Evolutionary conservation across 2,888 invertebrate genomes (phyloP).

Genomic region (Carterocephalus palaemon): DNA sequence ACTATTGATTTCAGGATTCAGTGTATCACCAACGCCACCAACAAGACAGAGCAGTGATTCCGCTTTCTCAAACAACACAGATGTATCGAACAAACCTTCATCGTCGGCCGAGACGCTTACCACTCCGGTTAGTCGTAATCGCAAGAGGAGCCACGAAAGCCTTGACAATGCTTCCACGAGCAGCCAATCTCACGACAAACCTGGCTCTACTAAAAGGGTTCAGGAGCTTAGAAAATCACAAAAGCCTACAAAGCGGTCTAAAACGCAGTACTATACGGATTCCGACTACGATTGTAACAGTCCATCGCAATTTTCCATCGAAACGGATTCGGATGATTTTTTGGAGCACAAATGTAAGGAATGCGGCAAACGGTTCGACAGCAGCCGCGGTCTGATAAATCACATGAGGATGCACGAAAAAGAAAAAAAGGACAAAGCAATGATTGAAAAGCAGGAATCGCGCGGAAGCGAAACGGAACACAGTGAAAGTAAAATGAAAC

Average conservation of each 20-base stretch:
- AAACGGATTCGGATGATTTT: slow-evolving; percentile 66
- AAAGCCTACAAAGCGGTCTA: slow-evolving; percentile 48
- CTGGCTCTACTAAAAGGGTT: slow-evolving; percentile 54
- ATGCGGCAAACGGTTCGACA: slow-evolving; percentile 52
- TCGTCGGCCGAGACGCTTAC: slow-evolving; percentile 48
- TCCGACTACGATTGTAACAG: slow-evolving; percentile 64
- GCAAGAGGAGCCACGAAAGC: slow-evolving; percentile 65
- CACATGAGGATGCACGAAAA: slow-evolving; percentile 49
- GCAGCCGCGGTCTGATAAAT: slow-evolving; percentile 39
- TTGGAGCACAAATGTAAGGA: slow-evolving; percentile 49
- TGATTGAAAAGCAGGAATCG: slow-evolving; percentile 4
- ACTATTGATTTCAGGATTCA: slow-evolving; percentile 52
- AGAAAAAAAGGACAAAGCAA: slow-evolving; percentile 1
- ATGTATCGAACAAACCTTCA: slow-evolving; percentile 53
- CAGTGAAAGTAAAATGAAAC: no score
- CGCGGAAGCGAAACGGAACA: no score
- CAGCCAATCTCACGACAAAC: slow-evolving; percentile 53
- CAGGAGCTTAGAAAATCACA: slow-evolving; percentile 46
- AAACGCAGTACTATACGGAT: slow-evolving; percentile 35
- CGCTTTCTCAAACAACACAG: slow-evolving; percentile 67
- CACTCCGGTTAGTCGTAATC: slow-evolving; percentile 43
- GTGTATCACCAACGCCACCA: slow-evolving; percentile 54
- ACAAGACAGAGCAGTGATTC: slow-evolving; percentile 73
- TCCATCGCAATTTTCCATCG: slow-evolving; percentile 50
- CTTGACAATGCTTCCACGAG: slow-evolving; percentile 51